phyloP scores from a whole-genome alignment of 2,888 invertebrate genomes.

The Heliconius cydno region DNA sequence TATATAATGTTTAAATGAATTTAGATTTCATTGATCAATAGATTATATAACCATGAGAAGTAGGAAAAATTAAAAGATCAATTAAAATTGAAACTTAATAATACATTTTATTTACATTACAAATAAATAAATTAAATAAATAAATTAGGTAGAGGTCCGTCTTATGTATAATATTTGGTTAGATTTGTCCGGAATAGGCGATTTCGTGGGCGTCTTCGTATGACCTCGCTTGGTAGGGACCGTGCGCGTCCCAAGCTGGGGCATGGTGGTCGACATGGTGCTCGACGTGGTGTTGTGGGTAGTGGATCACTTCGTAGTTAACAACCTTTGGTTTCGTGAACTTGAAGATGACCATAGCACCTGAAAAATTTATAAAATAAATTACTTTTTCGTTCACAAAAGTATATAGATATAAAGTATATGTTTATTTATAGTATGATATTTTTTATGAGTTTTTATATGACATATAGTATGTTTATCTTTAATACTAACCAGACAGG shows the following conservation, averaged over 20 bases:
- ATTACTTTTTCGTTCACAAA: conserved; percentile 1
- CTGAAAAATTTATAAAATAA: conserved; percentile 54
- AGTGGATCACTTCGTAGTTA: conserved; percentile 94
- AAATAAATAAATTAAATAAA: conserved; percentile 78
- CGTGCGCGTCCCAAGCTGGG: conserved; percentile 82
- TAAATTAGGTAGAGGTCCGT: conserved; percentile 79
- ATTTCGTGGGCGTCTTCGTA: conserved; percentile 83
- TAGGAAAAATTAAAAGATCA: conserved; percentile 51
- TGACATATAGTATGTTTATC: background rate
- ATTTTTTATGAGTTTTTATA: no score
- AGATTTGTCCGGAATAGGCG: conserved; percentile 83
- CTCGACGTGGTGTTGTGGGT: conserved; percentile 88
- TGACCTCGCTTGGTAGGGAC: conserved; percentile 85
- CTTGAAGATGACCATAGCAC: conserved; percentile 93
- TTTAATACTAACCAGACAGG: conserved; percentile 84
- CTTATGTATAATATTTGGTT: conserved; percentile 62
- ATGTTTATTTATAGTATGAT: no score
- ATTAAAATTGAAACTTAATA: conserved; percentile 71
- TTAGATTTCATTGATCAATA: background rate
- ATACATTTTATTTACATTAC: conserved; percentile 76
- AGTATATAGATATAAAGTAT: background rate
- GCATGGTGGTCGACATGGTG: conserved; percentile 85
- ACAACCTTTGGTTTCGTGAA: conserved; percentile 93
- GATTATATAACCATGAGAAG: background rate
- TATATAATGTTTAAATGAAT: conserved; percentile 16